These are phyloP conservation scores for Lagodon rhomboides DNA, from an alignment of 2,797 vertebrate genomes.

Conservation along the genomic window DNA sequence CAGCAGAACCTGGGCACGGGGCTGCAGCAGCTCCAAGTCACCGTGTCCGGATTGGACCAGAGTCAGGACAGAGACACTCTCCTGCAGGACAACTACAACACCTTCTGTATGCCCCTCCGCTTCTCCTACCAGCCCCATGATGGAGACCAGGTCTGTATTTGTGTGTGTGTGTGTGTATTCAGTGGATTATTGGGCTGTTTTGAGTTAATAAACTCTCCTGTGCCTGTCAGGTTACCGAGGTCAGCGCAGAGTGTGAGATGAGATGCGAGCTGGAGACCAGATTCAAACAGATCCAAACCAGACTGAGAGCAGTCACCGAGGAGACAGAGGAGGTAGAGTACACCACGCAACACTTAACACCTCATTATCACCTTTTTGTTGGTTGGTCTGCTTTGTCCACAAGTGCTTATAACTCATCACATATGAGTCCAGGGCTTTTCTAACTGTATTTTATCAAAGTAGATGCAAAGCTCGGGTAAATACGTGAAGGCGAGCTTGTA, in stretches of 20 bases:
- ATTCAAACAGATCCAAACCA: slow-evolving; percentile 87
- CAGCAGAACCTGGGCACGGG: slow-evolving; percentile 85
- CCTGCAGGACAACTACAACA: slow-evolving; percentile 85
- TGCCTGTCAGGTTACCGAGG: slow-evolving; percentile 85
- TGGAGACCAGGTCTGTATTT: slow-evolving; percentile 87
- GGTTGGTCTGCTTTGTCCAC: background rate
- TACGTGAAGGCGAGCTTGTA: too few species aligned
- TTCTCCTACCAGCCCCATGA: slow-evolving; percentile 92
- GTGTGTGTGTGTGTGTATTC: background rate
- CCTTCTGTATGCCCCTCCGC: slow-evolving; percentile 87
- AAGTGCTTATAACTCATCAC: background rate
- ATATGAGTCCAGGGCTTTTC: background rate
- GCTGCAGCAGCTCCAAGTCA: slow-evolving; percentile 84
- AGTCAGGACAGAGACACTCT: slow-evolving; percentile 87
- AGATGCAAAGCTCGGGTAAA: background rate
- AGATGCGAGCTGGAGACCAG: slow-evolving; percentile 87
- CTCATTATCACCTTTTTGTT: background rate
- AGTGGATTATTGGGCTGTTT: background rate
- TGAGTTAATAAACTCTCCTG: background rate
- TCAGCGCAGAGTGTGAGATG: slow-evolving; percentile 85
- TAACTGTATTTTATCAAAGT: slow-evolving; percentile 7
- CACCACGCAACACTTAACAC: background rate
- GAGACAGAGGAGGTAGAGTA: slow-evolving; percentile 87
- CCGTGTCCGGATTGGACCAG: slow-evolving; percentile 85
- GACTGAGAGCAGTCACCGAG: slow-evolving; percentile 81